Percentiles rank a stretch among this genome's conserved stretches.
These are phyloP conservation scores for Diarsia mendica DNA, from an alignment of 2,888 invertebrate species.

Conservation along the genomic window DNA sequence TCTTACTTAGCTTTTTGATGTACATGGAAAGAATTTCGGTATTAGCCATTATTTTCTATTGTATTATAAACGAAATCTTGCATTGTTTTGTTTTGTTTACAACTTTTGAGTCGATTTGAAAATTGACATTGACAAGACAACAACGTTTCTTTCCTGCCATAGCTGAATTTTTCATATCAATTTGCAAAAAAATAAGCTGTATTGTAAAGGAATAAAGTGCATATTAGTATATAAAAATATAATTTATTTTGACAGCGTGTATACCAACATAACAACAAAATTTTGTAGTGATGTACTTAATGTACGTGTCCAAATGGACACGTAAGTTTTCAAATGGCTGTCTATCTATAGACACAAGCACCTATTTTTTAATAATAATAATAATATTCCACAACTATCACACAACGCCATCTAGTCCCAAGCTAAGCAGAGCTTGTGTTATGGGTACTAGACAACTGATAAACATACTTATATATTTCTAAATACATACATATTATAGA, in stretches of 20 bases:
- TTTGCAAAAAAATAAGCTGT: neutral
- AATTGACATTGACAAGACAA: slow-evolving; percentile 32
- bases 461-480: too few species aligned
- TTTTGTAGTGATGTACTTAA: neutral
- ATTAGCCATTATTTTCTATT: slow-evolving; percentile 61
- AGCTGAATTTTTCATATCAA: too few species aligned
- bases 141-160: slow-evolving; percentile 3
- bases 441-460: too few species aligned
- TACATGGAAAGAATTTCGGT: slow-evolving; percentile 70
- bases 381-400: too few species aligned
- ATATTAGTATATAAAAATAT: neutral
- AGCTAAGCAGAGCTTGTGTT: too few species aligned
- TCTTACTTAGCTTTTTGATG: slow-evolving; percentile 82
- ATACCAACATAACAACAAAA: neutral
- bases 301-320: too few species aligned
- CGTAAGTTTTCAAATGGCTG: too few species aligned
- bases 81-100: slow-evolving; percentile 65
- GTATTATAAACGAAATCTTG: slow-evolving; percentile 11
- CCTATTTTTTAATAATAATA: too few species aligned
- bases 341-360: too few species aligned
- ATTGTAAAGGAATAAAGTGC: rapidly evolving
- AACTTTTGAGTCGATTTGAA: slow-evolving; percentile 54
- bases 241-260: neutral
- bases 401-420: too few species aligned
- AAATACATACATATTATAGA: too few species aligned